Percentiles rank a stretch among this genome's conserved stretches.
Evolutionary conservation across 1,140 invertebrate species (phyloP).

Genomic region (Aphelenchoides besseyi): DNA sequence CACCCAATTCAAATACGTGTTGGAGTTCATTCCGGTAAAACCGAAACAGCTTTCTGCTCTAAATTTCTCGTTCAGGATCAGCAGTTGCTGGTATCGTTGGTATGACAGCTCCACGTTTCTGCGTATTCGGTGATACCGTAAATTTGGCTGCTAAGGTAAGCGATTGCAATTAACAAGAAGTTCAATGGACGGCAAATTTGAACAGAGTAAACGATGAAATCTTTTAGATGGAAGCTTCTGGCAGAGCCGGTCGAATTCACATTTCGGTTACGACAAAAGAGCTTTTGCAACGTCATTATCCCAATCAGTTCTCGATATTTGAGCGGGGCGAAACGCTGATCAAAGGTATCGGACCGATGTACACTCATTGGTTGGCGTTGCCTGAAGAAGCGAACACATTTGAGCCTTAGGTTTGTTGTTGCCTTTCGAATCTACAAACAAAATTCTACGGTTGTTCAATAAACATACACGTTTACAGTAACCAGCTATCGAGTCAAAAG

Average conservation of each 20-base stretch:
- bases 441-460: not conserved
- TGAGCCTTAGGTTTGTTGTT: not conserved
- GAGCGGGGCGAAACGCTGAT: conserved; percentile 12
- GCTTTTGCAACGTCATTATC: conserved; percentile 1
- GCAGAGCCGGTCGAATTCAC: conserved; percentile 16
- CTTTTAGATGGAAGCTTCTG: no score
- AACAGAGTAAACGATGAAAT: no score
- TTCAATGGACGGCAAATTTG: no score
- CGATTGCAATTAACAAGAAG: no score
- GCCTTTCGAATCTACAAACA: not conserved
- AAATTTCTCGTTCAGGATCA: no score
- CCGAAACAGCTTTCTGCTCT: no score
- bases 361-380: conserved; percentile 6
- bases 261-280: conserved; percentile 1
- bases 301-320: not conserved
- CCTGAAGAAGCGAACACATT: conserved; percentile 5
- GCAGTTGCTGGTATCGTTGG: conserved; percentile 55
- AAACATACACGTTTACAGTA: not conserved
- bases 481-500: no score
- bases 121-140: conserved; percentile 81
- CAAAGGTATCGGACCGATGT: not conserved
- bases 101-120: conserved; percentile 63
- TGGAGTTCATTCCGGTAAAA: conserved; percentile 77
- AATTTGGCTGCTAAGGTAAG: conserved; percentile 84
- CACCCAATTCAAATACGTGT: conserved; percentile 68